phyloP scores from a whole-genome alignment of 1,140 invertebrate genomes.

The Diorhabda sublineata region DNA sequence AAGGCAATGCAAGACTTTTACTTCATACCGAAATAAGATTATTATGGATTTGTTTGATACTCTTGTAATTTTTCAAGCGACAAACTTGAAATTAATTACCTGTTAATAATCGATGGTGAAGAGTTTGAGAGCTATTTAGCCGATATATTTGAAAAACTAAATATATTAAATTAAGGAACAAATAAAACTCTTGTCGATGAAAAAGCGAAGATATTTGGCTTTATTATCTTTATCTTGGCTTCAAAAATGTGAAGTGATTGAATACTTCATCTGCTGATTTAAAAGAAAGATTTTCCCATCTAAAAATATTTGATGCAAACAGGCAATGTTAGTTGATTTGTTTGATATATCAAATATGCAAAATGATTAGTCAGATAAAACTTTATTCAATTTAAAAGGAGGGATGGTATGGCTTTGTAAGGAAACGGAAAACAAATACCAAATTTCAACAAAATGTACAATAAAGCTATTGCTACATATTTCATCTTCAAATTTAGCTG shows the following conservation, averaged over 20 bases:
- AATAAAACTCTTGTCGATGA: conserved; percentile 24
- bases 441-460: background rate
- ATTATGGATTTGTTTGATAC: conserved; percentile 31
- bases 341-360: conserved; percentile 15
- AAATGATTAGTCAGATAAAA: background rate
- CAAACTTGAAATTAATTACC: conserved; percentile 32
- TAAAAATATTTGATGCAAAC: background rate
- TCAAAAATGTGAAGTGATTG: background rate
- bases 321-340: background rate
- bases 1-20: too few species aligned
- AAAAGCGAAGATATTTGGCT: conserved; percentile 23
- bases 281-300: background rate
- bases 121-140: conserved; percentile 27
- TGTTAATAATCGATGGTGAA: conserved; percentile 29
- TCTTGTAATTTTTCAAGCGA: conserved; percentile 29
- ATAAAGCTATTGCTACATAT: background rate
- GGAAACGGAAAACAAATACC: background rate
- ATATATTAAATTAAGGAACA: background rate
- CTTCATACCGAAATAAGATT: conserved; percentile 19
- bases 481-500: background rate
- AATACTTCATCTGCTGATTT: background rate
- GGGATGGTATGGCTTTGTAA: background rate
- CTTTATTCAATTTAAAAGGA: background rate
- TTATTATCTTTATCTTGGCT: conserved; percentile 13
- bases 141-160: conserved; percentile 21